phyloP scores from a whole-genome alignment of 1,140 invertebrate genomes.

The Parapsyche elsis region DNA sequence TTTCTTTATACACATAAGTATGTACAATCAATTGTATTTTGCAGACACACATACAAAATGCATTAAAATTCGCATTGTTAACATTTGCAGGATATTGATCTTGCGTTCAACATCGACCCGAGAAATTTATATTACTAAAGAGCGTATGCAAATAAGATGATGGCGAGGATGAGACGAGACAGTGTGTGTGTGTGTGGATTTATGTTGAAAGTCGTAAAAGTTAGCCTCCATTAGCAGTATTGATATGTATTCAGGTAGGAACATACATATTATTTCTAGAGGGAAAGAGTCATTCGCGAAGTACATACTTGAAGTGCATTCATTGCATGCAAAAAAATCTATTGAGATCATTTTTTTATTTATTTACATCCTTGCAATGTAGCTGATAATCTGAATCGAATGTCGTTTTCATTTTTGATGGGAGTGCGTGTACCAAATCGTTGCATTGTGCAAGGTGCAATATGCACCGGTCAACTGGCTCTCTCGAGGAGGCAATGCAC shows the following conservation, averaged over 20 bases:
- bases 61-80: slow-evolving; percentile 10
- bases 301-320: neutral
- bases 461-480: slow-evolving; percentile 21
- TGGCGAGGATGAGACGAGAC: slow-evolving; percentile 21
- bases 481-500: slow-evolving; percentile 47
- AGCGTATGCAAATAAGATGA: slow-evolving; percentile 43
- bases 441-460: slow-evolving; percentile 30
- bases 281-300: neutral
- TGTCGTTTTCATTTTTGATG: too few species aligned
- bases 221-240: slow-evolving; percentile 35
- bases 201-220: slow-evolving; percentile 32
- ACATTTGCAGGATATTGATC: slow-evolving; percentile 32
- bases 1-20: too few species aligned
- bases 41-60: neutral
- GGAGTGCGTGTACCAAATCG: neutral
- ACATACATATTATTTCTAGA: neutral
- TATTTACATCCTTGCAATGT: neutral
- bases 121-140: slow-evolving; percentile 35
- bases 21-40: neutral
- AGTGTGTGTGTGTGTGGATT: slow-evolving; percentile 22
- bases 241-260: slow-evolving; percentile 11
- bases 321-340: neutral
- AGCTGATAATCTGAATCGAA: neutral
- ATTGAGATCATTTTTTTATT: neutral
- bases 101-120: slow-evolving; percentile 33